These are phyloP conservation scores for Dromius quadrimaculatus DNA, from an alignment of 2,888 invertebrate species.

Conservation along the genomic window DNA sequence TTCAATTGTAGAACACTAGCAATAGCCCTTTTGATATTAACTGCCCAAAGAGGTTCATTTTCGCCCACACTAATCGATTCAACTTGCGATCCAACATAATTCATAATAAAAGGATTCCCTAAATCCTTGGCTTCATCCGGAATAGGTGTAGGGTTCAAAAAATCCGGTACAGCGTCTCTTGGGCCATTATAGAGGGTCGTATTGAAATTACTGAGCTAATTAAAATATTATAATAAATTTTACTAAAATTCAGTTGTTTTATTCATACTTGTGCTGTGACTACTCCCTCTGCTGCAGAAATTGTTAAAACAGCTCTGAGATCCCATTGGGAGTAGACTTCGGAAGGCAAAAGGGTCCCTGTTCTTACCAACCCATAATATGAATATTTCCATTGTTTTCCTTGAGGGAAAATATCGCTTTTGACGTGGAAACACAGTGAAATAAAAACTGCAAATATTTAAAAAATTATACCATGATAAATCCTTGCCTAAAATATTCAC, in stretches of 20 bases:
- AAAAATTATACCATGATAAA: background rate
- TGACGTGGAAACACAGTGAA: conserved; percentile 9
- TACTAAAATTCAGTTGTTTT: too few species aligned
- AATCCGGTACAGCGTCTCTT: conserved; percentile 33
- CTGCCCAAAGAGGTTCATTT: conserved; percentile 46
- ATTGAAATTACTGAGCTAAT: conserved; percentile 48
- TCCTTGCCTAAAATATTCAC: background rate
- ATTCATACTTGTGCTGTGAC: conserved; percentile 46
- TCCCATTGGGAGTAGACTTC: conserved; percentile 51
- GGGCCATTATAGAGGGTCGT: conserved; percentile 49
- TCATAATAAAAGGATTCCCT: conserved; percentile 40
- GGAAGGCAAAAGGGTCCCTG: conserved; percentile 41
- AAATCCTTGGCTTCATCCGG: conserved; percentile 25
- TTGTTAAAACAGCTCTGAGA: conserved; percentile 34
- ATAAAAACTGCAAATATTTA: conserved; percentile 17
- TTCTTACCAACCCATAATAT: conserved; percentile 42
- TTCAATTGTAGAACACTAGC: conserved; percentile 51
- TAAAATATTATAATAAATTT: background rate
- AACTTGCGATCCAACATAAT: conserved; percentile 43
- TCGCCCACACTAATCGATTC: conserved; percentile 38
- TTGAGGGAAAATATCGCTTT: conserved; percentile 43
- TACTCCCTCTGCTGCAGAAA: conserved; percentile 26
- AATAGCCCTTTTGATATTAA: conserved; percentile 51
- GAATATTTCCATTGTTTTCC: conserved; percentile 46
- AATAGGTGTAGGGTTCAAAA: conserved; percentile 27